Percentiles rank a stretch among this genome's conserved stretches.
These are phyloP conservation scores for Cololabis saira DNA, from an alignment of 2,113 vertebrate genomes.

Conservation along the genomic window DNA sequence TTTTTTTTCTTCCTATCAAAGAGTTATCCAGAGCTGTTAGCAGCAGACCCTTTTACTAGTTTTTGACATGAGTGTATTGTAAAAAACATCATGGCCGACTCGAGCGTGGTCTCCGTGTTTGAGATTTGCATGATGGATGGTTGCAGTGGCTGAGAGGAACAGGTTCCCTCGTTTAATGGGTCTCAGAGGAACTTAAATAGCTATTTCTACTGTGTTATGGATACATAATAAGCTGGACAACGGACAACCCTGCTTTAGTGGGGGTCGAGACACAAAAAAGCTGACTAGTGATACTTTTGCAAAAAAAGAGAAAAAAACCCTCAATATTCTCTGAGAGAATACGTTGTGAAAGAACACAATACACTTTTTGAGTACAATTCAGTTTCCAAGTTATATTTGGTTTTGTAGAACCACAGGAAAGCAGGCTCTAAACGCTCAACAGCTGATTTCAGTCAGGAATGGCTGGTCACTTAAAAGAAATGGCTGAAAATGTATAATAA, in stretches of 20 bases:
- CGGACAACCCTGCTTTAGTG: slow-evolving; percentile 42
- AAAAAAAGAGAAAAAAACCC: slow-evolving; percentile 7
- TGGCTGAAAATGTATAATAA: not conserved
- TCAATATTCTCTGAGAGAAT: too few relatives aligned
- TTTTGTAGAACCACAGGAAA: too few relatives aligned
- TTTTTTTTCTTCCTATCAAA: slow-evolving; percentile 32
- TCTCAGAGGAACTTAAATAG: slow-evolving; percentile 79
- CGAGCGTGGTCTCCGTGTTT: slow-evolving; percentile 54
- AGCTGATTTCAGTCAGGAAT: too few relatives aligned
- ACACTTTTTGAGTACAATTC: not conserved
- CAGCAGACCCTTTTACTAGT: slow-evolving; percentile 54
- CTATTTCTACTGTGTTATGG: slow-evolving; percentile 57
- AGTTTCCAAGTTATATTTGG: not conserved
- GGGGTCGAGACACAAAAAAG: slow-evolving; percentile 40
- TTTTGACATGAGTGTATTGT: slow-evolving; percentile 66
- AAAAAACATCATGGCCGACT: slow-evolving; percentile 55
- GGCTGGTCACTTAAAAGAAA: too few relatives aligned
- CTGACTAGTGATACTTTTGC: slow-evolving; percentile 41
- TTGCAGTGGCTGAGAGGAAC: slow-evolving; percentile 64
- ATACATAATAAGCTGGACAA: slow-evolving; percentile 72
- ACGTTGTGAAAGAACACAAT: too few relatives aligned
- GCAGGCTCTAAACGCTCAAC: too few relatives aligned
- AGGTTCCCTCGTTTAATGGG: slow-evolving; percentile 75
- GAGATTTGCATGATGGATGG: slow-evolving; percentile 82
- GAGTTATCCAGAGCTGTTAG: slow-evolving; percentile 76